Conservation (phyloP, 2,113 vertebrate genomes). For the Myotis lucifugus region DNA sequence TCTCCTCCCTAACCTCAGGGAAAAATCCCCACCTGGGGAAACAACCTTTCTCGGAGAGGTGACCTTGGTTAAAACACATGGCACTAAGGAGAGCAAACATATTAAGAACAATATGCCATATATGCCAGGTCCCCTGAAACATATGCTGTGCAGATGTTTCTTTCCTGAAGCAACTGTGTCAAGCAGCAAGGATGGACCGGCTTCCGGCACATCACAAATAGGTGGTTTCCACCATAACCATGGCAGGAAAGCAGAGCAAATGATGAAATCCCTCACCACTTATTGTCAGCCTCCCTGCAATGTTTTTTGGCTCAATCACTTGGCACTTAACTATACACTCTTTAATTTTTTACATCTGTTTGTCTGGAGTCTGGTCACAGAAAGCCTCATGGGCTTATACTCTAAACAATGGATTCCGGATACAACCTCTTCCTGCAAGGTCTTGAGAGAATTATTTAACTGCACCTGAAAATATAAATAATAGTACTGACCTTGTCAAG, state of each 20-base stretch:
- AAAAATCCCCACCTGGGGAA: too few species aligned
- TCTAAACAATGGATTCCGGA: slow-evolving; percentile 36
- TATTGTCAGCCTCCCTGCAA: slow-evolving; percentile 26
- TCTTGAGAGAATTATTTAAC: slow-evolving; percentile 35
- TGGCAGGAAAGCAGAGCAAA: background rate
- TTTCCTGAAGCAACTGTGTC: too few species aligned
- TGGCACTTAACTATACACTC: slow-evolving; percentile 58
- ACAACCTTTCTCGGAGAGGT: too few species aligned
- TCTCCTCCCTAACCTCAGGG: too few species aligned
- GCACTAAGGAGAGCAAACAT: too few species aligned
- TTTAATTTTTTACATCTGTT: slow-evolving; percentile 73
- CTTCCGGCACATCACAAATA: too few species aligned
- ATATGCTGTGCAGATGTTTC: too few species aligned
- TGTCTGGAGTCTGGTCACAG: slow-evolving; percentile 56
- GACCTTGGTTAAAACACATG: too few species aligned
- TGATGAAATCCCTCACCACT: background rate
- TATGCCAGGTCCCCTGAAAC: too few species aligned
- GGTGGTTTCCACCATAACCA: background rate
- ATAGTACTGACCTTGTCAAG: background rate
- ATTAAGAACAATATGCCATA: too few species aligned
- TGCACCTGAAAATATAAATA: slow-evolving; percentile 46
- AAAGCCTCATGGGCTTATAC: background rate
- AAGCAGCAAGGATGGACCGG: too few species aligned
- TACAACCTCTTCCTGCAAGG: background rate
- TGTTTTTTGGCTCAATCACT: slow-evolving; percentile 45